Base-by-base conservation (phyloP, 64 coral and sea anemone species). In the Actinia tenebrosa region DNA sequence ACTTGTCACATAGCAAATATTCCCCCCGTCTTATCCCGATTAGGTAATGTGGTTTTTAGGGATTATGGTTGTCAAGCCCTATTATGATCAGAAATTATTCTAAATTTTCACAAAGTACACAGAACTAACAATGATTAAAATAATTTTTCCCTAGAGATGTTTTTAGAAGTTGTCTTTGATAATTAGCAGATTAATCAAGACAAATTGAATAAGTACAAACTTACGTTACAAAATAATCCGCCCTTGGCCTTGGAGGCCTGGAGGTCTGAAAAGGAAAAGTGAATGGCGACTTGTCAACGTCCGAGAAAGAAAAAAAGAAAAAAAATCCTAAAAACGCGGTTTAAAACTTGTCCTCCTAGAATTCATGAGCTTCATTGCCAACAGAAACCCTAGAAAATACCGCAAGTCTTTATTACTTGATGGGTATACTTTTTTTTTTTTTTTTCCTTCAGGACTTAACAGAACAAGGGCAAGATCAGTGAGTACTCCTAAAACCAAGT, bases 1-100 rank as follows among this genome's bases (percentile, higher is more conserved):
- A 81, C 16, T 81, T 81, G 79, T 81, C 79, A 81, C 43, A 81
- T 7, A 81, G 79, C 23, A 50, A 81, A 81, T 81, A 19, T 75
- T 66, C 63, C 63, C 63, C 5, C 19, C 19, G 77, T 79, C 79
- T 81, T 53, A 81, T 45, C 79, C 79, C 22, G 79, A 81, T 81
- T 81, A 81, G 79, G 69, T 26, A 75, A 26, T 75, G 69, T 81
- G n/a, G 79, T 16, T 81, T 50, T 81, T 81, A 53, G 44, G 79
- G 50, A 81, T 81, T 81, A 81, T 45, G 50, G 22, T 20, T 81
- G 45, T 81, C 79, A 81, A 53, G 79, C 53, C 50, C 44, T 50
- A 16, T 81, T 81, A 81, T 47, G 45, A 19, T 81, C 18, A 81
- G 44, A 75, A 75, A 75, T 75, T 30, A 75, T 75, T 75, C 27